Percentiles rank a stretch among this genome's conserved stretches.
Conservation (phyloP, 2,888 invertebrate genomes). For the Notocelia uddmanniana region DNA sequence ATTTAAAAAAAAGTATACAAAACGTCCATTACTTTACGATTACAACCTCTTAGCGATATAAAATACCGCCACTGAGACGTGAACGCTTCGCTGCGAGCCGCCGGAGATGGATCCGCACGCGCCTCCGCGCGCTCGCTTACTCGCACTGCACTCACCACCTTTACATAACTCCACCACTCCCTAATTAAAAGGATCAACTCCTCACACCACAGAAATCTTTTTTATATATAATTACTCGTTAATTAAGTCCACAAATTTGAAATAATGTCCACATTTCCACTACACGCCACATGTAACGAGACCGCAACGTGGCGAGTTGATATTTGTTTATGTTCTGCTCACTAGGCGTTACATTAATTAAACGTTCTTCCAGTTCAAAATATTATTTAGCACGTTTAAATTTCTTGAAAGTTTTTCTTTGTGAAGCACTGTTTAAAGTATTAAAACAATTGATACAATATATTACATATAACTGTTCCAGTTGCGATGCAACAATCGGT, state of each 20-base stretch:
- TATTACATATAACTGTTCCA: constrained; percentile 80
- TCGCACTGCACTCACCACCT: constrained; percentile 57
- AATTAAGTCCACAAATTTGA: constrained; percentile 85
- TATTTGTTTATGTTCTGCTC: constrained; percentile 80
- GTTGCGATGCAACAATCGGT: constrained; percentile 71
- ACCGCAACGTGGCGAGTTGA: constrained; percentile 69
- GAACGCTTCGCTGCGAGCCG: constrained; percentile 13
- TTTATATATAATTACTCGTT: constrained; percentile 83
- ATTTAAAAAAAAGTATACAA: constrained; percentile 80
- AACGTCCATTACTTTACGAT: constrained; percentile 79
- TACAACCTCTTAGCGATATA: constrained; percentile 76
- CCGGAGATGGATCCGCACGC: constrained; percentile 16
- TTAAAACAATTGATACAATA: constrained; percentile 79
- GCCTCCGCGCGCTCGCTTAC: constrained; percentile 5
- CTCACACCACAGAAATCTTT: constrained; percentile 85
- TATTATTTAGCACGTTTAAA: constrained; percentile 82
- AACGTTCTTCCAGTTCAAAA: constrained; percentile 83
- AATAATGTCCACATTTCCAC: constrained; percentile 84
- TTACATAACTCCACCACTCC: constrained; percentile 73
- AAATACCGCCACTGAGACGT: constrained; percentile 69
- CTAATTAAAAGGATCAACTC: constrained; percentile 80
- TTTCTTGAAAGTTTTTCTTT: constrained; percentile 81
- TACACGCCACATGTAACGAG: constrained; percentile 65
- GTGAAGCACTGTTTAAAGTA: constrained; percentile 79
- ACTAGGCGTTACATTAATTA: constrained; percentile 81